These are phyloP conservation scores for Apostichopus californicus DNA, from an alignment of 35 echinoderm and acorn worm species.

Conservation along the genomic window DNA sequence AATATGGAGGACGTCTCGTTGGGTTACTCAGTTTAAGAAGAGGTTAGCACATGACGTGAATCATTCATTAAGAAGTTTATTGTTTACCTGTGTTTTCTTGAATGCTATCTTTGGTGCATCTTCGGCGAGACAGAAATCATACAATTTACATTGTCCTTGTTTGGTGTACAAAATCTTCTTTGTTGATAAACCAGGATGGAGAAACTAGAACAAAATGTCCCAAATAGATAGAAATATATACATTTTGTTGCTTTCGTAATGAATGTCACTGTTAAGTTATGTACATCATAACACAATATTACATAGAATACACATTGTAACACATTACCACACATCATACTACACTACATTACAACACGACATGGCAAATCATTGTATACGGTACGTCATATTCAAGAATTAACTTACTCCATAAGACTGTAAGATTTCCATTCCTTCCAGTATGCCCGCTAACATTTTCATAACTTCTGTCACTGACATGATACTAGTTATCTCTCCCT, in stretches of 20 bases:
- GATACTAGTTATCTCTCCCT: neutral
- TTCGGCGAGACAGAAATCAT: neutral
- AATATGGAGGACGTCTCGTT: too few relatives aligned
- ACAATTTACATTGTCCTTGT: neutral
- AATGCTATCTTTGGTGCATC: neutral
- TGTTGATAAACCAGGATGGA: slow-evolving; percentile 18
- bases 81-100: neutral
- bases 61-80: too few relatives aligned
- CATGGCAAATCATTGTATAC: too few relatives aligned
- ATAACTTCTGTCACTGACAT: slow-evolving; percentile 3
- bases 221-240: too few relatives aligned
- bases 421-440: slow-evolving; percentile 8
- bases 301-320: too few relatives aligned
- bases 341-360: too few relatives aligned
- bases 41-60: too few relatives aligned
- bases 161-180: slow-evolving; percentile 4
- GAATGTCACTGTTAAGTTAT: too few relatives aligned
- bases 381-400: neutral
- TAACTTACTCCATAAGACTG: slow-evolving; percentile 16
- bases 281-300: too few relatives aligned
- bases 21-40: too few relatives aligned
- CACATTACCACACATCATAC: too few relatives aligned
- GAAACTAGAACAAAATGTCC: neutral
- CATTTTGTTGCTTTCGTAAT: too few relatives aligned
- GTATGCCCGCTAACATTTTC: neutral